Evolutionary conservation across 2,888 invertebrate species (phyloP).

Genomic region (Drosophila lacicola): DNA sequence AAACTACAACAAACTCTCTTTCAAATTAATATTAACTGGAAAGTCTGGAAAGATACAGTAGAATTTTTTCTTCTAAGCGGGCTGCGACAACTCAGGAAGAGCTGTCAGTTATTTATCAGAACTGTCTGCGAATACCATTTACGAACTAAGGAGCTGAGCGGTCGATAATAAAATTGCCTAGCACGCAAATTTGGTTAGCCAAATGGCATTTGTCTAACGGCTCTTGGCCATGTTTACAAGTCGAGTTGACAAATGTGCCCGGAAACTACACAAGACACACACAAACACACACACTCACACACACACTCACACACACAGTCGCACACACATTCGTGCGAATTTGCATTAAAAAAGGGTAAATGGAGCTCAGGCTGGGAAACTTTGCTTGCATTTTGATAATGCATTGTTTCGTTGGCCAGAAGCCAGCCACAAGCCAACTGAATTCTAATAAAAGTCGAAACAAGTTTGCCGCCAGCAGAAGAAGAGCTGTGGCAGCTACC

Average conservation of each 20-base stretch:
- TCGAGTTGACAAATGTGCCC: conserved; percentile 75
- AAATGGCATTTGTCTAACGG: conserved; percentile 58
- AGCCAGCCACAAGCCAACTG: conserved; percentile 19
- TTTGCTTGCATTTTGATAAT: conserved; percentile 61
- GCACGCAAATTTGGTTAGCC: conserved; percentile 60
- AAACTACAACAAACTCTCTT: too few relatives aligned
- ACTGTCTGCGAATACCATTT: conserved; percentile 66
- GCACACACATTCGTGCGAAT: conserved; percentile 39
- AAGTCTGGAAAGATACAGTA: too few relatives aligned
- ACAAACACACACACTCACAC: conserved; percentile 17
- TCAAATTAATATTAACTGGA: too few relatives aligned
- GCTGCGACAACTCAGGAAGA: too few relatives aligned
- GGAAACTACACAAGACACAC: conserved; percentile 50
- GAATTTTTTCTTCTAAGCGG: too few relatives aligned
- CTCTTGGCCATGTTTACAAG: conserved; percentile 64
- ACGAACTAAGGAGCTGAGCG: conserved; percentile 41
- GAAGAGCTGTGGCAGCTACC: conserved; percentile 17
- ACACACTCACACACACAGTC: conserved; percentile 10
- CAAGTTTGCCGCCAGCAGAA: conserved; percentile 49
- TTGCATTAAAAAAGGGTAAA: conserved; percentile 61
- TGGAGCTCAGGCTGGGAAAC: conserved; percentile 18
- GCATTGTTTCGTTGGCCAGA: conserved; percentile 59
- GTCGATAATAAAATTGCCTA: conserved; percentile 51
- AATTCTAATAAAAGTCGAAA: conserved; percentile 60
- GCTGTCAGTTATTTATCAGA: conserved; percentile 66